Evolutionary conservation across 2,888 invertebrate genomes (phyloP), one percentile per base, ranked within the genome.

Genomic region (Oligia latruncula): DNA sequence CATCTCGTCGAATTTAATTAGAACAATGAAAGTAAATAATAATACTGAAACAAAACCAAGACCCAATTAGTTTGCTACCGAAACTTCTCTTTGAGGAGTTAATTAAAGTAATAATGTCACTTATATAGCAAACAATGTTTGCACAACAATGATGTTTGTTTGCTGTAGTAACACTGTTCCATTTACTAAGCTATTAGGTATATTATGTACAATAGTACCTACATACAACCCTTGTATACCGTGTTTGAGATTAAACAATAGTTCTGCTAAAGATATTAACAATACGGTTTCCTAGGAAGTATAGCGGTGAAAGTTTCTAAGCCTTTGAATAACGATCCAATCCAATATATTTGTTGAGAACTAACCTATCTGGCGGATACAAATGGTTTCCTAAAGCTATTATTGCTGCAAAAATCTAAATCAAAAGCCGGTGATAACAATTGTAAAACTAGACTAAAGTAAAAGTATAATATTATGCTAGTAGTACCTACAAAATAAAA

Each of bases 221-320:
- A 49, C 40, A 71, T 9, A 62, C 13, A 60, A 43, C 66, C 58
- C 65, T 66, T 67, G 6, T 43, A 52, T 43, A 60, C 29, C 17
- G 43, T 13, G 70, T 67, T 80, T 74, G 43, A 35, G 29, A 81
- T 72, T 77, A 74, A 80, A 82, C 82, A 83, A 87, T 82, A 73
- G 77, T 71, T 80, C 43, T 55, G 72, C 71, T 55, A 71, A 64
- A 77, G 60, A 76, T 74, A 85, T 74, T 78, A 68, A 72, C 71
- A 81, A 77, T 80, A 79, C 71, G 13, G 29, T 82, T 83, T 81
- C 77, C 75, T 86, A 85, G 84, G 84, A 87, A 87, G 71, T 77
- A 58, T 52, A 70, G 68, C 70, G 73, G 83, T 78, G 88, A 89
- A 86, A 87, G 87, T 88, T 81, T 72, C 70, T 73, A 74, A 78